Percentiles rank a stretch among this genome's conserved stretches.
These are phyloP conservation scores for Eulithis prunata DNA, from an alignment of 2,888 invertebrate genomes.

Conservation along the genomic window DNA sequence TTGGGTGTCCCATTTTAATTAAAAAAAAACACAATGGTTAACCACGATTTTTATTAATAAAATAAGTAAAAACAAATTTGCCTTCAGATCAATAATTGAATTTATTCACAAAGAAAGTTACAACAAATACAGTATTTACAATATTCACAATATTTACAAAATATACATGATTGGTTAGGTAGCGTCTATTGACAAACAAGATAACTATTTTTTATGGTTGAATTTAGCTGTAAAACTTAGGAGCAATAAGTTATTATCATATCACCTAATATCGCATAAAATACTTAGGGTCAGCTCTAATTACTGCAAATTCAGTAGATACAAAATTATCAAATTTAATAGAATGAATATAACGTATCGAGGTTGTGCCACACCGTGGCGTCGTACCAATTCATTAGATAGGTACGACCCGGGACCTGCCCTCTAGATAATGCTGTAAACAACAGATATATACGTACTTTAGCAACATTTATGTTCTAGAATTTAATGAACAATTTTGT, in stretches of 20 bases:
- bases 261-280: conserved; percentile 7
- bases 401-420: conserved; percentile 57
- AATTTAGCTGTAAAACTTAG: too few species aligned
- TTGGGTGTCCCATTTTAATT: too few species aligned
- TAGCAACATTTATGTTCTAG: conserved; percentile 12
- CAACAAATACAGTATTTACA: too few species aligned
- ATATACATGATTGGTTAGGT: too few species aligned
- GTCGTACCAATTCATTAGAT: conserved; percentile 45
- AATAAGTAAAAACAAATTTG: too few species aligned
- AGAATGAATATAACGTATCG: conserved; percentile 34
- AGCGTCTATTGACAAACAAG: too few species aligned
- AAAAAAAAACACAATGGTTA: too few species aligned
- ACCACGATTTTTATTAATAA: too few species aligned
- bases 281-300: conserved; percentile 10
- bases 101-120: too few species aligned
- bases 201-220: too few species aligned
- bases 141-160: too few species aligned
- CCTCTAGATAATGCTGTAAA: conserved; percentile 49
- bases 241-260: neutral
- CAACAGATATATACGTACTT: conserved; percentile 35
- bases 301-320: conserved; percentile 10
- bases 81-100: too few species aligned
- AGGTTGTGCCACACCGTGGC: conserved; percentile 33
- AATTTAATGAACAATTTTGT: conserved; percentile 6
- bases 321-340: conserved; percentile 10